Evolutionary conservation across 2,888 invertebrate genomes (phyloP), one percentile per base, ranked within the genome.

Genomic region (Punctoribates punctum): DNA sequence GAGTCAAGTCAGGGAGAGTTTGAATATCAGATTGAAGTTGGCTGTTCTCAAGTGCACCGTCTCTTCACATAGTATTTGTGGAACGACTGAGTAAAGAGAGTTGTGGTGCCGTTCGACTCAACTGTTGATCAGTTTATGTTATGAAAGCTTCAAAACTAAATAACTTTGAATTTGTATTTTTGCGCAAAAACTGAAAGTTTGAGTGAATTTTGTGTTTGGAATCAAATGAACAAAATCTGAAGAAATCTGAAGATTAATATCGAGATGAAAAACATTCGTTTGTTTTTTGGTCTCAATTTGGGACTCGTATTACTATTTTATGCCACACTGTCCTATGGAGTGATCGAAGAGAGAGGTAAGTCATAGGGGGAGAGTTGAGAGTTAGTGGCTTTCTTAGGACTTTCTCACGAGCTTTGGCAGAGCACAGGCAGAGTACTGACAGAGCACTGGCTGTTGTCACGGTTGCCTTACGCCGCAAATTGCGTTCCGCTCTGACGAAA

Each of bases 341-440:
- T 70, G 20, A 70, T 70, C 23, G 70, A 70, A 70, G 70, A 70
- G 70, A 70, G 70, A 70, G 70, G 70, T 70, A 70, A 70, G 70
- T 57, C 25, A 57, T 57, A 25, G 57, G 20, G 65, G 20, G 20
- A 65, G 34, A 9, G 65, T 25, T 25, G 9, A 57, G 57, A 23
- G 57, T 34, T 57, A 57, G 57, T 57, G 23, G 23, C 57, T 65
- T 29, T 65, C 65, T 65, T 65, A 65, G 65, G 65, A 65, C 65
- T 65, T 65, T 65, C 65, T 65, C 65, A 65, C 65, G 65, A 62
- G 29, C 51, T 51, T 51, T 34, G 34, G 34, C 34, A 54, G 54
- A 54, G 54, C 54, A n/a, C 20, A 54, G 54, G n/a, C 34, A 5
- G 34, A 34, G 34, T 34, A 34, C 34, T 34, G 34, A 5, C 34